phyloP scores from a whole-genome alignment of 2,888 invertebrate species.

The Dryadula phaetusa region DNA sequence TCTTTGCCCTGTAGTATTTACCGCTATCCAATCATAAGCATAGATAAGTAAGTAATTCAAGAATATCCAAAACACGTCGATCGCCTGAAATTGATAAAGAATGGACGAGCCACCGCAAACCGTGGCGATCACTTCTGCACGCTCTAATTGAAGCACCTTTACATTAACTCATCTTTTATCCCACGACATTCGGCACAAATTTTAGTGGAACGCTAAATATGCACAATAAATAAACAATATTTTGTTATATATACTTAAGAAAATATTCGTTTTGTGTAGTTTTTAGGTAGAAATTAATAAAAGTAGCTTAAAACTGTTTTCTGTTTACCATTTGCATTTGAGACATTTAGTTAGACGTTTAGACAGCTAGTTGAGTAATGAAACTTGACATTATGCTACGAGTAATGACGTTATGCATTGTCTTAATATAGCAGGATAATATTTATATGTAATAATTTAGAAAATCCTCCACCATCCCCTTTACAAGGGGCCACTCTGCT shows the following conservation, averaged over 20 bases:
- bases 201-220: conserved; percentile 19
- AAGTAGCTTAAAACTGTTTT: no score
- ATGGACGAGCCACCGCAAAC: conserved; percentile 64
- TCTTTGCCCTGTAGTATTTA: conserved; percentile 61
- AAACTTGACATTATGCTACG: no score
- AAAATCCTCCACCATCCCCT: no score
- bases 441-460: no score
- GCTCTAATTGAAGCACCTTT: conserved; percentile 60
- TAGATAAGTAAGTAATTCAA: conserved; percentile 59
- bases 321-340: neutral
- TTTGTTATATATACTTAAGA: neutral
- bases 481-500: no score
- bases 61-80: conserved; percentile 67
- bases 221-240: conserved; percentile 7
- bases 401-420: no score
- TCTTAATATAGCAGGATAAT: no score
- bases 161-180: conserved; percentile 33
- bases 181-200: conserved; percentile 29
- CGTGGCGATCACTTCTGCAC: conserved; percentile 63
- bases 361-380: no score
- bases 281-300: no score
- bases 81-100: conserved; percentile 62
- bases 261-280: no score
- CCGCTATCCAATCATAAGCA: conserved; percentile 71
- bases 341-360: no score